Evolutionary conservation across 1,140 invertebrate genomes (phyloP), one percentile per base, ranked within the genome.

Genomic region (Asbolus verrucosus): DNA sequence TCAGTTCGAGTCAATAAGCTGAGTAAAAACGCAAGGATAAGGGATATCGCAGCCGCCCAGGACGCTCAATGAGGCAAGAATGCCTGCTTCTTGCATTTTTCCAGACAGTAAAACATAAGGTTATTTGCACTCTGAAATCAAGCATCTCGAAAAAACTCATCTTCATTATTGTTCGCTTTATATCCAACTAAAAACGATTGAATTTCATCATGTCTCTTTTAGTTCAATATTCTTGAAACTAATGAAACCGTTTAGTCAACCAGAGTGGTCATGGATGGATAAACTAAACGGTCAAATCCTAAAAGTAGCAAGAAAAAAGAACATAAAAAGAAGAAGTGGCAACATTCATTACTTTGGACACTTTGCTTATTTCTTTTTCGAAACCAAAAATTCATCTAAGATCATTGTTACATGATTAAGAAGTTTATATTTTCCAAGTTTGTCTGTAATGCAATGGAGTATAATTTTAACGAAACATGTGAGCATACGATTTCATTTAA

Each of bases 11-110:
- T 24, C 46, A 54, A 54, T 54, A 54, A 54, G 46, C 21, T 54
- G 46, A 27, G 21, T 54, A 54, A 54, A 54, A 54, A 54, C 46
- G 46, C 46, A 54, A 13, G 46, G 46, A 54, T 54, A 54, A 54
- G 46, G 46, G 46, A 54, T 54, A 54, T 54, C 46, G 21, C 46
- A 54, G 24, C 27, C 46, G 21, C 46, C 21, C 46, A 54, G 18
- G 21, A 54, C 46, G 46, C 27, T 54, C 46, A 54, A 54, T 54
- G 46, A 54, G 21, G 46, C 46, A 54, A 13, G 46, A 54, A 54
- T 54, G 46, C 19, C 46, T 54, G 46, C 46, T 54, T 54, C 46
- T 54, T 54, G 46, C 46, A 54, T 54, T 54, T 54, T 54, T 54
- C 46, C 46, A 54, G 46, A 21, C 46, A 27, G 46, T 54, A 54